Percentiles rank a stretch among this genome's conserved stretches.
Conservation (phyloP, 2,113 vertebrate genomes). For the Austrofundulus limnaeus region DNA sequence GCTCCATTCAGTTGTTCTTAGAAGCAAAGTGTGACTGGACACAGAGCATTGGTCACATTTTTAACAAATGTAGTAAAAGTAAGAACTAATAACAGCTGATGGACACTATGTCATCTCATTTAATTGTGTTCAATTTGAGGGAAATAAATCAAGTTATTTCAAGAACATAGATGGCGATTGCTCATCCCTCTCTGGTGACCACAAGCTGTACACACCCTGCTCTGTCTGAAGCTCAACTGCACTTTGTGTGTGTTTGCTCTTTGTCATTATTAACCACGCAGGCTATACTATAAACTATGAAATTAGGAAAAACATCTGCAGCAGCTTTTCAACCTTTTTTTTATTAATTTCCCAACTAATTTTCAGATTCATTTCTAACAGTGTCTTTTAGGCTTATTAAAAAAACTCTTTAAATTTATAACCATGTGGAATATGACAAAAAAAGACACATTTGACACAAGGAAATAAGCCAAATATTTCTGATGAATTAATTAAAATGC, state of each 20-base stretch:
- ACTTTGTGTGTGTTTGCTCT: constrained; percentile 9
- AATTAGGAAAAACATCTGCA: constrained; percentile 14
- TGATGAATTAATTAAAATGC: no score
- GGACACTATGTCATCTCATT: constrained; percentile 9
- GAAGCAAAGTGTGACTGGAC: not conserved
- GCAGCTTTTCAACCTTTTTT: constrained; percentile 1
- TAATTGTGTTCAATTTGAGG: constrained; percentile 26
- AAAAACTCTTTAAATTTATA: no score
- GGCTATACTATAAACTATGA: no score
- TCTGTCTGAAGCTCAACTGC: constrained; percentile 46
- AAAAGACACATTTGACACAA: no score
- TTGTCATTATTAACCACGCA: constrained; percentile 4
- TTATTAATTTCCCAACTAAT: not conserved
- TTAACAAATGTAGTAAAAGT: no score
- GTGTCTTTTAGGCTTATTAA: no score
- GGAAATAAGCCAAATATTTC: no score
- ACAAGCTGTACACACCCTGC: constrained; percentile 64
- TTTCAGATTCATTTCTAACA: no score
- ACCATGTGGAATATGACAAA: no score
- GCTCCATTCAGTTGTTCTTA: not conserved
- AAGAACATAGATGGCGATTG: constrained; percentile 51
- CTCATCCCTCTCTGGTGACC: constrained; percentile 53
- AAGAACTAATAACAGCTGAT: not conserved
- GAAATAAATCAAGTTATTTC: constrained; percentile 54
- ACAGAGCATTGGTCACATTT: not conserved